A percentile compares a stretch with the other conserved stretches of the same genome.
Evolutionary conservation across 1,140 invertebrate species (phyloP).

Genomic region (Trialeurodes vaporariorum): DNA sequence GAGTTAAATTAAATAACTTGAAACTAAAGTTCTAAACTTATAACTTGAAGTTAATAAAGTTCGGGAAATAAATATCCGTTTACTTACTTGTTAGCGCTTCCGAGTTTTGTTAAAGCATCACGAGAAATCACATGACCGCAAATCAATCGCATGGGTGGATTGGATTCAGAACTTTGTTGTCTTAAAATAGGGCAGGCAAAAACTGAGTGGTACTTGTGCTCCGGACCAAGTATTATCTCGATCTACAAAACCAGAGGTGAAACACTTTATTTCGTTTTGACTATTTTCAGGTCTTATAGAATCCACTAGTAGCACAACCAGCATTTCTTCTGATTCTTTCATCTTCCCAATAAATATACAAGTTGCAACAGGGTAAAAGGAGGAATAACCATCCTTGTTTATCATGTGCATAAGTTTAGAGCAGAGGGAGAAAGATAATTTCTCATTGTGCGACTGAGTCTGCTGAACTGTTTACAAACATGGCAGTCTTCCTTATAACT

Average conservation of each 20-base stretch:
- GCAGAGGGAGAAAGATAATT: too few species aligned
- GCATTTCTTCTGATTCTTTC: too few species aligned
- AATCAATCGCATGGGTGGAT: constrained; percentile 91
- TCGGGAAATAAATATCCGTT: constrained; percentile 27
- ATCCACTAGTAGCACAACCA: too few species aligned
- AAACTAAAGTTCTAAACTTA: background rate
- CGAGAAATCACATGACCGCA: constrained; percentile 98
- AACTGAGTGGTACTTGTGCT: constrained; percentile 88
- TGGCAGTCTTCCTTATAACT: too few species aligned
- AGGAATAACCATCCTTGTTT: too few species aligned
- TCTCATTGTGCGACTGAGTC: too few species aligned
- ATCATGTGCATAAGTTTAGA: too few species aligned
- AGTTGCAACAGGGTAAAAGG: too few species aligned
- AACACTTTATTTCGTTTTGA: too few species aligned
- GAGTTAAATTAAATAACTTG: background rate
- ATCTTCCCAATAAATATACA: too few species aligned
- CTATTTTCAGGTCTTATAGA: too few species aligned
- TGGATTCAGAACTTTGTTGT: constrained; percentile 89
- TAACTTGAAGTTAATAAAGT: constrained; percentile 21
- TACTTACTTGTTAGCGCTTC: constrained; percentile 78
- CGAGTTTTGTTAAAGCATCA: constrained; percentile 91
- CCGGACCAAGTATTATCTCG: constrained; percentile 78
- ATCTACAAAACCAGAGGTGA: constrained; percentile 50
- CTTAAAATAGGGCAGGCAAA: constrained; percentile 97
- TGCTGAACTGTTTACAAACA: too few species aligned